Conservation (phyloP, 1,140 invertebrate genomes). For the Pachypsylla venusta region DNA sequence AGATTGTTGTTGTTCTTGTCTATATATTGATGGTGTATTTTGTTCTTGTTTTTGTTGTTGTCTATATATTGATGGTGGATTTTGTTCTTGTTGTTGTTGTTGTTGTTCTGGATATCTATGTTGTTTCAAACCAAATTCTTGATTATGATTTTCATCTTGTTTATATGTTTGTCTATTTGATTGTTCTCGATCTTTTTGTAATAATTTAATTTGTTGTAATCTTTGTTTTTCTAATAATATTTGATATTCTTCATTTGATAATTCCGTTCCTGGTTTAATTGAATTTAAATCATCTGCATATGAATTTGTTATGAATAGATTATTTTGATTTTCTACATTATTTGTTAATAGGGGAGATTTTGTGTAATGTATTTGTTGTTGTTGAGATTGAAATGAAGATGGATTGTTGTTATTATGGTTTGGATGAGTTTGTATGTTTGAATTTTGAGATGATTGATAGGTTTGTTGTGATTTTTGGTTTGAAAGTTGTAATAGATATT, state of each 20-base stretch:
- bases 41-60: conserved; percentile 19
- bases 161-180: conserved; percentile 26
- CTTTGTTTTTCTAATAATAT: background rate
- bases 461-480: conserved; percentile 10
- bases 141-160: conserved; percentile 28
- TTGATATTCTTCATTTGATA: conserved; percentile 2
- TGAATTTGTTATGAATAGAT: background rate
- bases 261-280: background rate
- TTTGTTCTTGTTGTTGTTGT: conserved; percentile 25
- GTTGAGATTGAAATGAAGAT: conserved; percentile 11
- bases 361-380: conserved; percentile 4
- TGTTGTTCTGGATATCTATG: conserved; percentile 29
- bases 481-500: background rate
- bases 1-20: conserved; percentile 17
- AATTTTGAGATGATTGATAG: conserved; percentile 10
- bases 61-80: conserved; percentile 17
- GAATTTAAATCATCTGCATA: background rate
- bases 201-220: background rate
- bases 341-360: background rate
- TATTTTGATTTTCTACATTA: background rate
- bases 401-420: background rate
- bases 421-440: conserved; percentile 10
- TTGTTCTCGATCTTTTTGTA: conserved; percentile 25
- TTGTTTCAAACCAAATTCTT: conserved; percentile 27
- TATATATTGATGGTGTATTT: conserved; percentile 18